A percentile compares a stretch with the other conserved stretches of the same genome.
phyloP scores from a whole-genome alignment of 2,113 vertebrate species.

The Malurus elegans region DNA sequence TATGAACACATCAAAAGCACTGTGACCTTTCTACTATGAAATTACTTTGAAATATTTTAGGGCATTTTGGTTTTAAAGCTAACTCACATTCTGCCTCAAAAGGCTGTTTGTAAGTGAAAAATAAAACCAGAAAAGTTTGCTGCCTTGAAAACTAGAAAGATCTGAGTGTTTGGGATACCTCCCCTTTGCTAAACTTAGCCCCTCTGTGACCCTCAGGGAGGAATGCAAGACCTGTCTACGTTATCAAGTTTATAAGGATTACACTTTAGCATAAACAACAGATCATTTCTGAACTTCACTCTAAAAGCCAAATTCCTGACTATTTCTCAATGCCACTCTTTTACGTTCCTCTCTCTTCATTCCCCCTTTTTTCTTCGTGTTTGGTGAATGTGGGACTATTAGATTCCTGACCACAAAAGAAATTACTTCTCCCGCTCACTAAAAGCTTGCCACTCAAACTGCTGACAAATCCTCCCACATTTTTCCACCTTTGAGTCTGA shows the following conservation, averaged over 20 bases:
- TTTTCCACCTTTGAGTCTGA: slow-evolving; percentile 32
- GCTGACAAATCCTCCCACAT: slow-evolving; percentile 32
- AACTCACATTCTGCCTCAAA: background rate
- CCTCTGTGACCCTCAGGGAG: slow-evolving; percentile 31
- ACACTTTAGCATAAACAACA: slow-evolving; percentile 51
- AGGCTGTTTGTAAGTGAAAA: background rate
- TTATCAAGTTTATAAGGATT: slow-evolving; percentile 61
- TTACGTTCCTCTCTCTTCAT: background rate
- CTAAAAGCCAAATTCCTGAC: slow-evolving; percentile 38
- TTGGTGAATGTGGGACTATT: slow-evolving; percentile 11
- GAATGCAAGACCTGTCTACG: slow-evolving; percentile 50
- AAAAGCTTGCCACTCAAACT: slow-evolving; percentile 16
- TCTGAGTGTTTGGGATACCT: background rate
- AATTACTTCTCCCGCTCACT: slow-evolving; percentile 17
- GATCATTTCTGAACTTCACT: slow-evolving; percentile 29
- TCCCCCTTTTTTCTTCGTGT: background rate
- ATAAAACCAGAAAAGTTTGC: background rate
- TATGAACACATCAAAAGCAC: slow-evolving; percentile 31
- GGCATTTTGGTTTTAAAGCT: slow-evolving; percentile 7
- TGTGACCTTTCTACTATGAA: slow-evolving; percentile 27
- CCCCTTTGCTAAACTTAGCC: slow-evolving; percentile 37
- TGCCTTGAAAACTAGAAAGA: background rate
- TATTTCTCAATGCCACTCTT: slow-evolving; percentile 12
- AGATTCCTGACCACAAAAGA: slow-evolving; percentile 52
- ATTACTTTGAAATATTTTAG: slow-evolving; percentile 26